phyloP scores from a whole-genome alignment of 1,140 invertebrate species.

The Ostrea denselamellosa region DNA sequence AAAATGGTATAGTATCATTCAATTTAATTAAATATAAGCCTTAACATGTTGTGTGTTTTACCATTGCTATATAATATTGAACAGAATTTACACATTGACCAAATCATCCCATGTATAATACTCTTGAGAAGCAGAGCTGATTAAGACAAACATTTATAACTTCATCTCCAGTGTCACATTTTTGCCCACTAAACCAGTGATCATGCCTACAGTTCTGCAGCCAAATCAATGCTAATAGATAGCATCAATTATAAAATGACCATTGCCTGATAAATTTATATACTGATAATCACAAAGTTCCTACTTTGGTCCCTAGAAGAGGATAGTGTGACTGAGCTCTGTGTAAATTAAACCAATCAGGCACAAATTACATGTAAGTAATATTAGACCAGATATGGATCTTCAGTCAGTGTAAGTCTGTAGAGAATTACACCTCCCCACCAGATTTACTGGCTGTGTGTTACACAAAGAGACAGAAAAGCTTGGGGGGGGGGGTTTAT shows the following conservation, averaged over 20 bases:
- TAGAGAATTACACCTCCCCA: background rate
- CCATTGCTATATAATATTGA: too few species aligned
- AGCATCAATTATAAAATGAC: conserved; percentile 31
- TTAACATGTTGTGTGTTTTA: too few species aligned
- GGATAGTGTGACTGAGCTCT: background rate
- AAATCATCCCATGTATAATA: too few species aligned
- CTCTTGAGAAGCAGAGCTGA: background rate
- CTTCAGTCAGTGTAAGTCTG: background rate
- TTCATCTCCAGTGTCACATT: background rate
- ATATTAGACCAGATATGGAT: background rate
- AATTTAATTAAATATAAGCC: too few species aligned
- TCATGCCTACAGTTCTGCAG: background rate
- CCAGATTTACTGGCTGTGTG: background rate
- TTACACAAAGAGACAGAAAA: background rate
- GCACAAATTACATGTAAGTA: background rate
- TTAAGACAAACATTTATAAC: background rate
- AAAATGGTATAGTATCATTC: too few species aligned
- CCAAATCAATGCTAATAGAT: background rate
- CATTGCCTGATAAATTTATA: background rate
- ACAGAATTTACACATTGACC: too few species aligned
- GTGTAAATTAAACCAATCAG: conserved; percentile 21
- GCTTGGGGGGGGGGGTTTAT: background rate
- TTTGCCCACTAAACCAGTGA: background rate
- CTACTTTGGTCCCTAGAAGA: background rate
- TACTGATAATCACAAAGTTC: background rate